phyloP scores from a whole-genome alignment of 2,113 vertebrate genomes.

The Ellobius talpinus region DNA sequence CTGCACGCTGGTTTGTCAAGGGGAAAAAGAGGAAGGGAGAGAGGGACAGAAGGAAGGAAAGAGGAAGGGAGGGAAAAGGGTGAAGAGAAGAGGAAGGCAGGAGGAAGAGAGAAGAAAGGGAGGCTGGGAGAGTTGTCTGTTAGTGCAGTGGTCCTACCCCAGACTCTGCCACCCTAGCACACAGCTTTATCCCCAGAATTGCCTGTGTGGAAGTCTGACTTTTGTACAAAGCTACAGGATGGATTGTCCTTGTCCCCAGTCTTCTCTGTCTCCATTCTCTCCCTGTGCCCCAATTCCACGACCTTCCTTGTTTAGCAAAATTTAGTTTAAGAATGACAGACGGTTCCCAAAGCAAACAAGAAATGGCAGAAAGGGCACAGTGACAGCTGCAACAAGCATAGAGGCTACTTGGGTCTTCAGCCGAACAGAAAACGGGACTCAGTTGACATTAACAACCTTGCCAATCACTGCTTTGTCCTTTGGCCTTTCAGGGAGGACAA shows the following conservation, averaged over 20 bases:
- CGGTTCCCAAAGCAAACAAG: not conserved
- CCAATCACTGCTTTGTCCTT: slow-evolving; percentile 43
- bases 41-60: not conserved
- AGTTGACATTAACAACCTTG: slow-evolving; percentile 4
- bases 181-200: not conserved
- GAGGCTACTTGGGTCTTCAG: not conserved
- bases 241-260: not conserved
- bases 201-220: not conserved
- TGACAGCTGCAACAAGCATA: not conserved
- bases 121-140: not conserved
- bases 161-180: not conserved
- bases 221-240: too few species aligned
- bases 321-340: slow-evolving; percentile 35
- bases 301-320: not conserved
- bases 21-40: not conserved
- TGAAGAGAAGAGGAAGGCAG: not conserved
- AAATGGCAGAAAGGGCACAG: slow-evolving; percentile 37
- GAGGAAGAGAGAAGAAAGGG: too few species aligned
- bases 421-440: not conserved
- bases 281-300: not conserved
- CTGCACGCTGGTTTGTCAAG: slow-evolving; percentile 43
- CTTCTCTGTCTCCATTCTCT: not conserved
- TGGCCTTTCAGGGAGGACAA: not conserved
- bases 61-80: not conserved
- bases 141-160: not conserved